phyloP scores from a whole-genome alignment of 2,797 vertebrate species.

The Phoxinus dragarum region DNA sequence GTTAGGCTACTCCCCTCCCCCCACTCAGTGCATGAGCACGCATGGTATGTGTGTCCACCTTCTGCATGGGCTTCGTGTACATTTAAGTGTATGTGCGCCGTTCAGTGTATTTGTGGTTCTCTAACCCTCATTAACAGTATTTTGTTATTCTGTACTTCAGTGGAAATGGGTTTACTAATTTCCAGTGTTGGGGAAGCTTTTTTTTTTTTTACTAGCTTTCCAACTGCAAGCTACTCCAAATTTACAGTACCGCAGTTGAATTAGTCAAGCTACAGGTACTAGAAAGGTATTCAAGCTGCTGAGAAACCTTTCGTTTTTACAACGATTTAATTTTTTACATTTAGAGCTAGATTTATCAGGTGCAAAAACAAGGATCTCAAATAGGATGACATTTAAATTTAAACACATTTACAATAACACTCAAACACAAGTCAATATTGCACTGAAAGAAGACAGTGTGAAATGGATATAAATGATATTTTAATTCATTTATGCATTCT shows the following conservation, averaged over 20 bases:
- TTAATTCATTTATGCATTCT: too few species aligned
- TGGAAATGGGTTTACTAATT: constrained; percentile 9
- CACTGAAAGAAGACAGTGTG: too few species aligned
- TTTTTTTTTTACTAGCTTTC: not conserved
- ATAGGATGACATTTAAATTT: not conserved
- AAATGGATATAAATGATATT: too few species aligned
- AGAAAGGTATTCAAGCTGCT: not conserved
- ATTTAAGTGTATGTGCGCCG: constrained; percentile 32
- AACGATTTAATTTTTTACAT: not conserved
- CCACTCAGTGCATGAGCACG: constrained; percentile 82
- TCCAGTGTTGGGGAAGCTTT: constrained; percentile 31
- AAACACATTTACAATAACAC: too few species aligned
- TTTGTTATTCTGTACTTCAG: constrained; percentile 21
- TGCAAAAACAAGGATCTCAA: not conserved
- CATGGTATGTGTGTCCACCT: constrained; percentile 82
- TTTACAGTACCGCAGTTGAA: not conserved
- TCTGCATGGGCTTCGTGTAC: constrained; percentile 69
- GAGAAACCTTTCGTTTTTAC: not conserved
- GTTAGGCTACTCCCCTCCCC: constrained; percentile 79
- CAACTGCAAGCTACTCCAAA: not conserved
- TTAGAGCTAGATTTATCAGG: not conserved
- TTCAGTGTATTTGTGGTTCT: constrained; percentile 46
- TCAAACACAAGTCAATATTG: too few species aligned
- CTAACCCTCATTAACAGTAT: constrained; percentile 43
- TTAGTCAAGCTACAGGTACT: not conserved